Percentiles rank a stretch among this genome's conserved stretches.
These are phyloP conservation scores for Lithophane semibrunnea DNA, from an alignment of 2,888 invertebrate species.

Conservation along the genomic window DNA sequence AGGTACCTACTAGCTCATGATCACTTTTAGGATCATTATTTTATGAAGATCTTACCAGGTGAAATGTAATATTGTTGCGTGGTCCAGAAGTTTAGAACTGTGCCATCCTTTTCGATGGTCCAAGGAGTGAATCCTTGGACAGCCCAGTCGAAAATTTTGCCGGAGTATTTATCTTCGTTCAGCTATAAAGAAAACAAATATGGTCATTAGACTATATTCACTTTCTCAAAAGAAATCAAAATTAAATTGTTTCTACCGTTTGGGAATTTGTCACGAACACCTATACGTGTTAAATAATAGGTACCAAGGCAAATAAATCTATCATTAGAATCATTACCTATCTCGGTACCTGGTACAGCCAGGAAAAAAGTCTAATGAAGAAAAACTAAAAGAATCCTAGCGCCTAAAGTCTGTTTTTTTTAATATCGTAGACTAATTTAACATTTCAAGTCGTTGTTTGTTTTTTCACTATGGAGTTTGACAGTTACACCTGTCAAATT, in stretches of 20 bases:
- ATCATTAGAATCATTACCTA: not conserved
- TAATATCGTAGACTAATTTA: no score
- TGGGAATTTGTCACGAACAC: not conserved
- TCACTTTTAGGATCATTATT: not conserved
- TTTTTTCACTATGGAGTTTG: no score
- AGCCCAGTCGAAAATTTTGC: constrained; percentile 40
- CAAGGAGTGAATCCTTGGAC: constrained; percentile 56
- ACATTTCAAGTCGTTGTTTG: no score
- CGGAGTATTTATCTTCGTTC: not conserved
- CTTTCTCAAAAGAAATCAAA: not conserved
- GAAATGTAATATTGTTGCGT: constrained; percentile 54
- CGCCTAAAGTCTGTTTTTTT: not conserved
- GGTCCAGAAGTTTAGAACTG: constrained; percentile 36
- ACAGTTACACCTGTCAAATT: no score
- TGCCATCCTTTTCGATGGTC: constrained; percentile 35
- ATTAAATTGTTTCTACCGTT: not conserved
- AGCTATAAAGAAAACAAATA: constrained; percentile 21
- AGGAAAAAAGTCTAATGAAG: not conserved
- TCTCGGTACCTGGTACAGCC: not conserved
- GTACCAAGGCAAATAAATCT: not conserved
- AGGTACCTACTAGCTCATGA: not conserved
- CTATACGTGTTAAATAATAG: not conserved
- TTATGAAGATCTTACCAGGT: constrained; percentile 32
- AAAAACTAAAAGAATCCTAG: not conserved
- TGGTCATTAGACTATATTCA: not conserved